Base-by-base conservation (phyloP, 2,797 vertebrate species). In the Simalia tracyae region DNA sequence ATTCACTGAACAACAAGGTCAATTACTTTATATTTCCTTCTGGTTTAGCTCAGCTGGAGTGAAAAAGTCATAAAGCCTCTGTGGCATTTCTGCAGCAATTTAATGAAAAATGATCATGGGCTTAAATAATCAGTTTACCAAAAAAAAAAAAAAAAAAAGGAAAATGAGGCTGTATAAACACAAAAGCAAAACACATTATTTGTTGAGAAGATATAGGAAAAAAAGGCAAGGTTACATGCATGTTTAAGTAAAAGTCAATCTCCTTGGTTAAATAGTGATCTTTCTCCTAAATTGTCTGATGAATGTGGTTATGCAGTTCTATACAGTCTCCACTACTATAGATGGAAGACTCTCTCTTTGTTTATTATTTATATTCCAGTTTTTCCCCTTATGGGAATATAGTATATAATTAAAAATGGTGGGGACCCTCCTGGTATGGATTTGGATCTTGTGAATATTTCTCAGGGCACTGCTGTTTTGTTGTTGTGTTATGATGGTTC, bases 1-100 rank as follows among this genome's bases (percentile, higher is more conserved):
- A 93, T 93, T 96, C 84, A 68, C 66, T 95, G 95, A 97, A 94
- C 96, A 97, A 90, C 95, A 97, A 97, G 96, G 97, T 97, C 97
- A 97, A 92, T 97, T 96, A 94, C 94, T 97, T 96, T 94, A 95
- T 95, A 96, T 94, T 92, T 96, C 91, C 96, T 97, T 95, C 94
- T 85, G 94, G 94, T 87, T 97, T 94, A 94, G 87, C 96, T 96
- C 97, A 97, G 96, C 95, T 97, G 97, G 96, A 95, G 89, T 91
- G 95, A 94, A 97, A 96, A 96, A 94, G 63, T 93, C 0, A 1
- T 92, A 96, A 94, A 94, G 95, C 93, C 95, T 96, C 95, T 92
- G 95, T 96, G 95, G 93, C 95, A 92, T 94, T 92, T 94, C 91
- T 95, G 88, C 85, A 95, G 92, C 46, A 92, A 72, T 86, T 93